Evolutionary conservation across 2,113 vertebrate genomes (phyloP), one percentile per base, ranked within the genome.

Genomic region (Alethe castanea): DNA sequence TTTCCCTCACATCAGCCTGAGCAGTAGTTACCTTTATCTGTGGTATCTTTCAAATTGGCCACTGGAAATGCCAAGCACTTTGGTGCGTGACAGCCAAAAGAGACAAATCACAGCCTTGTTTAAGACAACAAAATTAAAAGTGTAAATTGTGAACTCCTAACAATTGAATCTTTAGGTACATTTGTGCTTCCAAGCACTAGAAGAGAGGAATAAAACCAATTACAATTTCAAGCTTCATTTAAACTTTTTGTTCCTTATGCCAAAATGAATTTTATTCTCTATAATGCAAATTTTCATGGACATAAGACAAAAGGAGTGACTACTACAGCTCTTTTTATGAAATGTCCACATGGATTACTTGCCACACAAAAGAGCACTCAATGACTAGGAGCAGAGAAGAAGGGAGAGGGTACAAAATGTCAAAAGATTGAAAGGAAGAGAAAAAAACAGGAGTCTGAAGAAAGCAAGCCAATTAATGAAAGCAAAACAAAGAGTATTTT

Each of bases 221-320:
- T 88, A 88, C 18, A 57, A 57, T 90, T 90, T 88, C 76, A 93
- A 86, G 69, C 60, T 61, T 91, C n/a, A 31, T 89, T 93, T 89
- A 86, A 83, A 86, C 13, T 56, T 90, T 79, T 89, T 87, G 29
- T 93, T 94, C 36, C 45, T 52, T 79, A 40, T 44, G 67, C 67
- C 85, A 87, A 76, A 93, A 92, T 5, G 2, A 93, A 82, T 94
- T 96, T 73, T 28, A 81, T 86, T 69, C 42, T 78, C 23, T 86
- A 42, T 88, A 93, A 96, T 94, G 74, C 38, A 83, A 90, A 77
- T 96, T 94, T 95, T 91, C 91, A 92, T 94, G 69, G 54, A 80
- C 33, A 11, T 72, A 81, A 82, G 26, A 87, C 76, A 92, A 91
- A 83, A 82, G 69, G 73, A 81, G 59, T 33, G 66, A 91, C 26